Conservation (phyloP, 2,797 vertebrate species). For the Phrynocephalus guinanensis region DNA sequence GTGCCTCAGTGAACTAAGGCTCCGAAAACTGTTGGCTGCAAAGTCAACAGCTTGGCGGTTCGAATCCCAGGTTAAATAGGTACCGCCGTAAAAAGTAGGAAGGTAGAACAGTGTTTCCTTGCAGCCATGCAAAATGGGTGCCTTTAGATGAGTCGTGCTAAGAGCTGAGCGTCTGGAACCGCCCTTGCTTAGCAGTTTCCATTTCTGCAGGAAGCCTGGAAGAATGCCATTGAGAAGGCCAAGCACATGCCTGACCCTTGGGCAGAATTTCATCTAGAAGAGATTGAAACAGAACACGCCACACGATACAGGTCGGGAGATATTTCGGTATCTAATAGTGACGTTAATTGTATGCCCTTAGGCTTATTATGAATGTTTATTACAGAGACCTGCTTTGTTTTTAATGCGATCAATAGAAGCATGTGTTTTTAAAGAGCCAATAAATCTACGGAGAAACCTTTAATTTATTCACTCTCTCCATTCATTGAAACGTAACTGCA, state of each 20-base stretch:
- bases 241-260: slow-evolving; percentile 97
- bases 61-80: too few relatives aligned
- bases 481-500: not conserved
- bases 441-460: too few relatives aligned
- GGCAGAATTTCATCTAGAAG: slow-evolving; percentile 96
- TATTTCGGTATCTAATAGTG: not conserved
- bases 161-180: not conserved
- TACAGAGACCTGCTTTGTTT: not conserved
- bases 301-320: slow-evolving; percentile 88
- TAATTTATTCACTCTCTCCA: not conserved
- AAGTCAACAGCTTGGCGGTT: too few relatives aligned
- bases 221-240: slow-evolving; percentile 93
- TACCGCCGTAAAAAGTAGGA: too few relatives aligned
- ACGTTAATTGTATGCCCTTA: not conserved
- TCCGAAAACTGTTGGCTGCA: too few relatives aligned
- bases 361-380: not conserved
- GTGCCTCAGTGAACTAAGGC: too few relatives aligned
- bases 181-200: slow-evolving; percentile 30
- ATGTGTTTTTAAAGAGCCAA: not conserved
- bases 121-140: too few relatives aligned
- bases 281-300: slow-evolving; percentile 87
- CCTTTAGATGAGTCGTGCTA: not conserved
- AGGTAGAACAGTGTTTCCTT: too few relatives aligned
- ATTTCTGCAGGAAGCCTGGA: slow-evolving; percentile 88
- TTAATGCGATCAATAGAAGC: not conserved